Base-by-base conservation (phyloP, 2,797 vertebrate species). In the Helarctos malayanus region DNA sequence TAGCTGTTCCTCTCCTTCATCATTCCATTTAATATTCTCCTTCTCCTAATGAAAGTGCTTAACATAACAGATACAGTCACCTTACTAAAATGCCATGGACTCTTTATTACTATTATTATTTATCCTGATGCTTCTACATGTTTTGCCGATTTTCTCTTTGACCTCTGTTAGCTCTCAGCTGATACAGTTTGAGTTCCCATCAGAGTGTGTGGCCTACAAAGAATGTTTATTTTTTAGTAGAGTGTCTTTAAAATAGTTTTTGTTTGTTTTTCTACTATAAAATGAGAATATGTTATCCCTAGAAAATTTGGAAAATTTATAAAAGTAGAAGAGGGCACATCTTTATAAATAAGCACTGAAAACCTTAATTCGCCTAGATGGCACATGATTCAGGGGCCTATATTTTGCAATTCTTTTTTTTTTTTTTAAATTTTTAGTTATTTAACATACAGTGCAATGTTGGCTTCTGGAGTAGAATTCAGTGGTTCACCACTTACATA, bases 1-100 rank as follows among this genome's bases (percentile, higher is more conserved):
- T 32, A 29, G 49, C 49, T 86, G 90, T 52, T 97, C 78, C 95
- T 97, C 79, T 97, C 85, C 52, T 94, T 97, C 96, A 85, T 86
- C 97, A 85, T 95, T 61, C 91, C 83, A 73, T 96, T 97, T 97
- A 98, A 97, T 94, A 96, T 68, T 52, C 95, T 87, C 71, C 68
- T 87, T 80, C 65, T 97, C 45, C 90, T 93, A 94, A 93, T 96
- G 94, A 90, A 91, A 79, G 54, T 52, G 63, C 89, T 75, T 78
- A 91, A 76, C 65, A 38, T 76, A 65, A 91, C 96, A 96, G 78
- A 69, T 41, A 47, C 8, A 29, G 69, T 89, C 87, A 73, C 92
- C 87, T 93, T 68, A 63, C 61, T 25, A 2, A 89, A 93, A 38
- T 81, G 76, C 61, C 87, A n/a, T 11, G 49, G 41, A 13, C n/a